A percentile compares a stretch with the other conserved stretches of the same genome.
Conservation (phyloP, 2,113 vertebrate genomes). For the Malurus elegans region DNA sequence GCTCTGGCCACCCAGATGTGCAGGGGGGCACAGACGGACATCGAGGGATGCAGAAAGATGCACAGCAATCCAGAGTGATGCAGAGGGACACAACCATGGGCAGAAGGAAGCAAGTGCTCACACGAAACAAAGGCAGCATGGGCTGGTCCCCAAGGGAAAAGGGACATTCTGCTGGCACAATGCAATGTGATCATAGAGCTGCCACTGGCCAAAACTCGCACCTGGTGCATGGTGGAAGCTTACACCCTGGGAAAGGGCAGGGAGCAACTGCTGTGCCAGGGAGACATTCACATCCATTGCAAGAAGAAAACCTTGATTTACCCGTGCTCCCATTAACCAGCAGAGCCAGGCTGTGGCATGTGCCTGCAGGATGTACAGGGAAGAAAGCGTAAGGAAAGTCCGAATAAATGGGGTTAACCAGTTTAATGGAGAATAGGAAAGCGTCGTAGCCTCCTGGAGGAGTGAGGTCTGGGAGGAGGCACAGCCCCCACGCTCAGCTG, state of each 20-base stretch:
- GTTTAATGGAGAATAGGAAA: background rate
- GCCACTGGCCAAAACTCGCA: background rate
- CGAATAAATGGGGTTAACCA: background rate
- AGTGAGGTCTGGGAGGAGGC: background rate
- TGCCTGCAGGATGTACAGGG: background rate
- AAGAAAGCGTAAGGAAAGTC: background rate
- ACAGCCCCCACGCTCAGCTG: background rate
- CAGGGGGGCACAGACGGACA: background rate
- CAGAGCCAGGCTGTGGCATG: background rate
- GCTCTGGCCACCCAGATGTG: background rate
- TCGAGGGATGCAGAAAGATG: background rate
- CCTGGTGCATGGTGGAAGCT: accelerated
- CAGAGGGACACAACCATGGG: background rate
- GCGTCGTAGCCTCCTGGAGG: background rate
- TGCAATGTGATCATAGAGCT: background rate
- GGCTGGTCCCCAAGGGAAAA: background rate
- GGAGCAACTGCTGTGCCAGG: accelerated
- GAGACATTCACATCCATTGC: background rate
- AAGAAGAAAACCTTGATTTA: background rate
- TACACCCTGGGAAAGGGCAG: background rate
- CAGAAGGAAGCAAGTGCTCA: background rate
- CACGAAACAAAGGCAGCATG: background rate
- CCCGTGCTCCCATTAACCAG: background rate
- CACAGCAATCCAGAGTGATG: background rate
- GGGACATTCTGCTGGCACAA: accelerated